These are phyloP conservation scores for Galeopsomyia nigrocyanea DNA, from an alignment of 2,888 invertebrate species.

Conservation along the genomic window DNA sequence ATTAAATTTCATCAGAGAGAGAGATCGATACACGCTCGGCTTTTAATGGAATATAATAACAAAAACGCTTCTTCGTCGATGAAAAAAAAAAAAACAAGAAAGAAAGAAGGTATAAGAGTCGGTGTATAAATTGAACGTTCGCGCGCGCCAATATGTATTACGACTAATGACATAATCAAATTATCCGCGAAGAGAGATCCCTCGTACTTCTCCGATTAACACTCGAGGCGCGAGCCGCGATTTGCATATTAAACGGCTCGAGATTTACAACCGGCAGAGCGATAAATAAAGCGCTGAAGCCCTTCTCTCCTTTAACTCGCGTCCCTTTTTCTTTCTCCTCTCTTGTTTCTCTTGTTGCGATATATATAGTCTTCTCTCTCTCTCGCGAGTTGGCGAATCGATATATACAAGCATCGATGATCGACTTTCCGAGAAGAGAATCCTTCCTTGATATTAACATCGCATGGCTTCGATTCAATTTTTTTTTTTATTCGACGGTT, in stretches of 20 bases:
- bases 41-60: constrained; percentile 1
- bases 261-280: constrained; percentile 66
- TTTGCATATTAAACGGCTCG: constrained; percentile 69
- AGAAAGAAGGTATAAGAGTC: no score
- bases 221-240: constrained; percentile 53
- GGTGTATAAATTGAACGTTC: constrained; percentile 18
- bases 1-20: constrained; percentile 26
- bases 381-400: no score
- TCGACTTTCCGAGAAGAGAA: no score
- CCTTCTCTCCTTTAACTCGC: constrained; percentile 42
- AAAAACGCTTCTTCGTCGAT: neutral
- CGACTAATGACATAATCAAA: constrained; percentile 47
- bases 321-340: constrained; percentile 15
- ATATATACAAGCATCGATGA: no score
- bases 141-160: constrained; percentile 20
- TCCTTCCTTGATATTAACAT: no score
- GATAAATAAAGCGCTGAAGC: constrained; percentile 59
- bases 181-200: constrained; percentile 39
- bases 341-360: no score
- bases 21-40: neutral
- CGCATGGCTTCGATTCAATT: no score
- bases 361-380: no score
- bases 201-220: neutral
- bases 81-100: neutral
- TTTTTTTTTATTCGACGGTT: no score